Conservation (phyloP, 2,888 invertebrate genomes). For the Bombylius major region DNA sequence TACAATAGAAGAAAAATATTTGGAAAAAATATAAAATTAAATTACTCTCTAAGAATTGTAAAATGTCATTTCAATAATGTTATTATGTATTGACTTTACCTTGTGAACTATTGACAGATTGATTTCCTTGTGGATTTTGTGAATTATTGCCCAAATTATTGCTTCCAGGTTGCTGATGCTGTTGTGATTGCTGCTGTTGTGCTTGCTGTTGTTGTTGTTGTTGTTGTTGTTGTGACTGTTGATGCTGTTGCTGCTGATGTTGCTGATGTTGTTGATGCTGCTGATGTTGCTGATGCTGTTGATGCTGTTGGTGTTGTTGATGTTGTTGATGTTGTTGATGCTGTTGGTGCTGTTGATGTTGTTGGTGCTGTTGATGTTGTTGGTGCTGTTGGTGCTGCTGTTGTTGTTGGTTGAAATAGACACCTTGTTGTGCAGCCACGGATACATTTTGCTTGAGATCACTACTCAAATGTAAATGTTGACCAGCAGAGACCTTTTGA, state of each 20-base stretch:
- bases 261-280: conserved; percentile 27
- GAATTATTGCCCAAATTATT: conserved; percentile 9
- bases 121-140: conserved; percentile 25
- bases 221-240: conserved; percentile 35
- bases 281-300: conserved; percentile 30
- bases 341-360: conserved; percentile 34
- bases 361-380: conserved; percentile 28
- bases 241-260: conserved; percentile 24
- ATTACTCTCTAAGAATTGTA: no score
- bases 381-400: conserved; percentile 24
- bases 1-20: conserved; percentile 8
- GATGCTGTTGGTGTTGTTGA: conserved; percentile 33
- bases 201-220: conserved; percentile 13
- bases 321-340: conserved; percentile 11
- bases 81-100: conserved; percentile 19
- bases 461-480: conserved; percentile 67
- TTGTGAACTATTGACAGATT: conserved; percentile 32
- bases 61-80: no score
- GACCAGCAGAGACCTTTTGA: conserved; percentile 68
- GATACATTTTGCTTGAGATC: conserved; percentile 61
- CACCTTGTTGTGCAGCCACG: conserved; percentile 74
- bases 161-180: conserved; percentile 18
- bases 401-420: conserved; percentile 51
- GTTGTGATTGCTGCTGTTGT: conserved; percentile 28
- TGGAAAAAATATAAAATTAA: no score